These are phyloP conservation scores for Drosophila colorata DNA, from an alignment of 2,888 invertebrate species.

Conservation along the genomic window DNA sequence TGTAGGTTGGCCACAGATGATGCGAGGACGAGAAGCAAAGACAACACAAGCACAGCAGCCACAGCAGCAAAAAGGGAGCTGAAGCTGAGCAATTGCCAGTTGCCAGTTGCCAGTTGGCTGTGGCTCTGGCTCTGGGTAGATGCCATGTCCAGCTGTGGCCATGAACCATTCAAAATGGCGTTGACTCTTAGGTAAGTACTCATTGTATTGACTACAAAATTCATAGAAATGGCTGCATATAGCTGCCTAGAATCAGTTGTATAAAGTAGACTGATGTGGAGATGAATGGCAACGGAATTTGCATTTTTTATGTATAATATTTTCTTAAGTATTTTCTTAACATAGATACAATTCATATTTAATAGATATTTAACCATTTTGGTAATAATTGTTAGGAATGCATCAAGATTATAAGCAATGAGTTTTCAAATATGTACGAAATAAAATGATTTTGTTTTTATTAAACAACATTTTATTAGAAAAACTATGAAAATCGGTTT, in stretches of 20 bases:
- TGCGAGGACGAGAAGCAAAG: constrained; percentile 20
- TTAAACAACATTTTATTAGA: too few species aligned
- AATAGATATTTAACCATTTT: too few species aligned
- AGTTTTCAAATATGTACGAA: too few species aligned
- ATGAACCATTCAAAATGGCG: constrained; percentile 68
- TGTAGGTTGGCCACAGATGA: constrained; percentile 53
- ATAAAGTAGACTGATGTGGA: too few species aligned
- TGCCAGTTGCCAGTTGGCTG: constrained; percentile 17
- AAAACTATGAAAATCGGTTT: too few species aligned
- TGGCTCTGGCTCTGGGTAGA: constrained; percentile 31
- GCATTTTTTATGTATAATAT: too few species aligned
- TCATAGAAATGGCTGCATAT: constrained; percentile 6
- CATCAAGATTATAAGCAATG: too few species aligned
- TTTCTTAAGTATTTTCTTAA: too few species aligned
- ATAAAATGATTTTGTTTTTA: too few species aligned
- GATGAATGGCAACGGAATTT: too few species aligned
- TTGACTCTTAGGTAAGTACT: constrained; percentile 28
- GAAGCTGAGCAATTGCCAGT: constrained; percentile 26
- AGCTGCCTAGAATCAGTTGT: background rate
- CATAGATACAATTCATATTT: too few species aligned
- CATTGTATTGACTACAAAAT: constrained; percentile 23
- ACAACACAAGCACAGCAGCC: constrained; percentile 12
- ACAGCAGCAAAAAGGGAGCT: constrained; percentile 49
- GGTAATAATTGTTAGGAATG: too few species aligned
- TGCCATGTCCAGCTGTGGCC: constrained; percentile 45